Evolutionary conservation across 2,797 vertebrate genomes (phyloP).

Genomic region (Lepus oiostolus): DNA sequence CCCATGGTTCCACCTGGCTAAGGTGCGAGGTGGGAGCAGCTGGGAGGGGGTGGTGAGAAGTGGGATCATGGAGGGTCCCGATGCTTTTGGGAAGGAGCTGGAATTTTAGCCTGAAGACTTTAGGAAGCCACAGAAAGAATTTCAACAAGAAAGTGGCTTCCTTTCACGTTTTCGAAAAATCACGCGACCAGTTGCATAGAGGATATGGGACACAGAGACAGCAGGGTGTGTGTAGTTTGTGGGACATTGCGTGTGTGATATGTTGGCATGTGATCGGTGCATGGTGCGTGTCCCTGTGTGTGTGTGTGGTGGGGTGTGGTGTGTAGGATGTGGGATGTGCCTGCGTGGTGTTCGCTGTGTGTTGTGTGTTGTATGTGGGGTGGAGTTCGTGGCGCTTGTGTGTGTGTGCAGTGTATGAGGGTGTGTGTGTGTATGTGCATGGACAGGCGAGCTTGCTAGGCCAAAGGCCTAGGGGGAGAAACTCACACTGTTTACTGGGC

Average conservation of each 20-base stretch:
- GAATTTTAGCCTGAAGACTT: not conserved
- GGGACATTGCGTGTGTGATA: not conserved
- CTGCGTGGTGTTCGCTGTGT: not conserved
- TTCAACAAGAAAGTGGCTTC: conserved; percentile 2
- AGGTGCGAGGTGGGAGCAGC: not conserved
- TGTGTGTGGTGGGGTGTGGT: not conserved
- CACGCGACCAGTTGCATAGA: not conserved
- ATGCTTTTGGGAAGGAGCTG: not conserved
- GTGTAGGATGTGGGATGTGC: not conserved
- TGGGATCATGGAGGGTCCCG: not conserved
- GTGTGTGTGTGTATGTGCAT: accelerated
- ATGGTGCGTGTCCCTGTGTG: not conserved
- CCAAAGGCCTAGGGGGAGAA: not conserved
- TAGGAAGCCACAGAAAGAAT: not conserved
- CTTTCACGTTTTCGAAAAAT: not conserved
- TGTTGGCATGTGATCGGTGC: no score
- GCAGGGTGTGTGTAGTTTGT: not conserved
- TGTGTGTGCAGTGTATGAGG: not conserved
- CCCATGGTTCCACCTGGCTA: not conserved
- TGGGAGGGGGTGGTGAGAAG: not conserved
- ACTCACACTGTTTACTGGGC: not conserved
- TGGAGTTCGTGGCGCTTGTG: no score
- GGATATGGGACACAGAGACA: not conserved
- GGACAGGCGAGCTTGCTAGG: not conserved
- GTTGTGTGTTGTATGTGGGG: not conserved